These are phyloP conservation scores for Polydrusus pterygomalis DNA, from an alignment of 2,888 invertebrate species.

Conservation along the genomic window DNA sequence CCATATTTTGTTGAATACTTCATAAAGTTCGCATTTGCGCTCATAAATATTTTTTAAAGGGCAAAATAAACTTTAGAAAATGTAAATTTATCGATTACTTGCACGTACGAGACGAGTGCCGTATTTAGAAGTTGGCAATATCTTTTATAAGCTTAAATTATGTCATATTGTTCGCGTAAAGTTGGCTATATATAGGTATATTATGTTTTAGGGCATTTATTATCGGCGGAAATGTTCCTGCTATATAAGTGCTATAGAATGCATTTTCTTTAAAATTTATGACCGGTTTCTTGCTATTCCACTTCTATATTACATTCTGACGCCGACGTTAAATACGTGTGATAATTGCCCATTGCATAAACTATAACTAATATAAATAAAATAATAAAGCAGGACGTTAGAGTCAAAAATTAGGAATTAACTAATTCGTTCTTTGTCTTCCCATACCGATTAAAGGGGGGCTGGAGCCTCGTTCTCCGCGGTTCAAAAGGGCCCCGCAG, in stretches of 20 bases:
- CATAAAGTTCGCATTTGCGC: slow-evolving; percentile 15
- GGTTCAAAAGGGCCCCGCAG: no score
- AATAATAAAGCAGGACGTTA: no score
- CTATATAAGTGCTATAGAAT: slow-evolving; percentile 24
- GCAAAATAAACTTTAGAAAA: slow-evolving; percentile 24
- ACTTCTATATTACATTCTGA: slow-evolving; percentile 12
- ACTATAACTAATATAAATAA: neutral
- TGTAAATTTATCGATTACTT: slow-evolving; percentile 37
- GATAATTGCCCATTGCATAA: neutral
- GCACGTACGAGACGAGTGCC: neutral
- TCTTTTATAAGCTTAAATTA: slow-evolving; percentile 42
- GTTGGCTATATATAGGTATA: slow-evolving; percentile 29
- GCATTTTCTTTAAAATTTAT: slow-evolving; percentile 35
- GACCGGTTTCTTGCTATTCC: neutral
- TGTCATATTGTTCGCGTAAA: slow-evolving; percentile 43
- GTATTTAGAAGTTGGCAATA: slow-evolving; percentile 44
- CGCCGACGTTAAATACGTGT: neutral
- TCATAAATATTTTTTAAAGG: slow-evolving; percentile 15
- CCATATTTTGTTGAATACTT: slow-evolving; percentile 18
- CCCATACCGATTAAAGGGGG: no score
- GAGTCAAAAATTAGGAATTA: no score
- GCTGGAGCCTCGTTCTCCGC: no score
- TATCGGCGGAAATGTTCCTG: slow-evolving; percentile 30
- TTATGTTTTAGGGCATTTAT: slow-evolving; percentile 39
- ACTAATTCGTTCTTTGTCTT: no score